phyloP scores from a whole-genome alignment of 2,113 vertebrate genomes.

The Prionailurus viverrinus region DNA sequence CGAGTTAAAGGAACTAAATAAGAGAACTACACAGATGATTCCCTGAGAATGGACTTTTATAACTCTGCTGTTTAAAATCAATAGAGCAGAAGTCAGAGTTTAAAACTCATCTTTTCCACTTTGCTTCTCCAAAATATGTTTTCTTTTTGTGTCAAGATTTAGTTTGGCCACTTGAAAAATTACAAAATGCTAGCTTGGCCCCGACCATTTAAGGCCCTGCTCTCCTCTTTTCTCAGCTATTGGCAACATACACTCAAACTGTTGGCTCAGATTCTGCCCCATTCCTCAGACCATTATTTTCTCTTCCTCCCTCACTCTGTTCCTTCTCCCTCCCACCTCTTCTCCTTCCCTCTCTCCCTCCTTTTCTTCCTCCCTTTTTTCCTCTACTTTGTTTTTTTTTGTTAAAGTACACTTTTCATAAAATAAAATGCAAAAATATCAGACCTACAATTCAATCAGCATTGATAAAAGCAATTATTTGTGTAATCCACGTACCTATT shows the following conservation, averaged over 20 bases:
- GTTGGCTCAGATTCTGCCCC: neutral
- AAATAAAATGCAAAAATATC: neutral
- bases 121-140: slow-evolving; percentile 52
- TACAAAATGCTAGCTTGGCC: neutral
- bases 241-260: neutral
- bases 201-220: neutral
- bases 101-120: slow-evolving; percentile 64
- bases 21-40: slow-evolving; percentile 61
- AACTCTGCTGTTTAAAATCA: slow-evolving; percentile 61
- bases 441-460: neutral
- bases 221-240: neutral
- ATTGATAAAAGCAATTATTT: neutral
- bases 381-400: neutral
- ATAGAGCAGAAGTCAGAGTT: slow-evolving; percentile 66
- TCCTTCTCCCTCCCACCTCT: neutral
- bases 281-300: neutral
- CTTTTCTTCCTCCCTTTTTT: fast-evolving
- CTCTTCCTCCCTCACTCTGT: neutral
- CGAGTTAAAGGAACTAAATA: slow-evolving; percentile 66
- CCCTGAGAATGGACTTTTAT: slow-evolving; percentile 56
- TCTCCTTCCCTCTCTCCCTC: neutral
- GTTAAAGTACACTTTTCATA: neutral
- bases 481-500: neutral
- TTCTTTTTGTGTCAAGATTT: slow-evolving; percentile 47
- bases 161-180: slow-evolving; percentile 46